Evolutionary conservation across 2,888 invertebrate species (phyloP).

Genomic region (Apeira syringaria): DNA sequence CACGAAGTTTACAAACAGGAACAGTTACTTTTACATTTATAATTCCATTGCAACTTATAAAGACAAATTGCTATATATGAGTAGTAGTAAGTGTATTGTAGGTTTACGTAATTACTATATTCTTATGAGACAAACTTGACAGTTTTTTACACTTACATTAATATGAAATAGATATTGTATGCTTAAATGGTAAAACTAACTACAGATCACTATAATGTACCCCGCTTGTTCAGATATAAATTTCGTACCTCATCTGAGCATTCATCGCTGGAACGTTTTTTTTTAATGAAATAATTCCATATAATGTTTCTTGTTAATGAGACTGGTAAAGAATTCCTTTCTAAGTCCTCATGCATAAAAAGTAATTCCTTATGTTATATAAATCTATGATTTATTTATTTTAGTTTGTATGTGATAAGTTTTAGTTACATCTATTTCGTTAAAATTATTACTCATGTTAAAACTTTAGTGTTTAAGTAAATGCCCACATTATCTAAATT

Average conservation of each 20-base stretch:
- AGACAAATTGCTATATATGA: constrained; percentile 36
- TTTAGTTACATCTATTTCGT: constrained; percentile 10
- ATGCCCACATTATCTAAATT: constrained; percentile 6
- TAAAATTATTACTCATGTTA: constrained; percentile 3
- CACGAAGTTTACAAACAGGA: constrained; percentile 97
- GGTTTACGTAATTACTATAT: constrained; percentile 4
- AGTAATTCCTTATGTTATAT: no score
- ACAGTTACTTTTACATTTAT: constrained; percentile 84
- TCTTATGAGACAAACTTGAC: neutral
- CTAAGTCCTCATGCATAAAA: no score
- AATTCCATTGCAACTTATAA: constrained; percentile 42
- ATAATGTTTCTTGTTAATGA: constrained; percentile 43
- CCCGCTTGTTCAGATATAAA: neutral
- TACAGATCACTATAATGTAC: constrained; percentile 18
- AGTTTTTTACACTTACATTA: constrained; percentile 3
- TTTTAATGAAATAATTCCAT: no score
- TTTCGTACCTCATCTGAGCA: constrained; percentile 1
- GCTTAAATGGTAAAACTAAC: constrained; percentile 12
- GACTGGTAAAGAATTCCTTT: constrained; percentile 58
- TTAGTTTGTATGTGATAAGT: no score
- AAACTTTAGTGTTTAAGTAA: neutral
- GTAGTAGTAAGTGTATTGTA: constrained; percentile 16
- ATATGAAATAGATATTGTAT: constrained; percentile 6
- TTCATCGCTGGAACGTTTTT: no score
- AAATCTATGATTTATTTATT: no score